Percentiles rank a stretch among this genome's conserved stretches.
Evolutionary conservation across 2,888 invertebrate species (phyloP).

Genomic region (Tridacna crocea): DNA sequence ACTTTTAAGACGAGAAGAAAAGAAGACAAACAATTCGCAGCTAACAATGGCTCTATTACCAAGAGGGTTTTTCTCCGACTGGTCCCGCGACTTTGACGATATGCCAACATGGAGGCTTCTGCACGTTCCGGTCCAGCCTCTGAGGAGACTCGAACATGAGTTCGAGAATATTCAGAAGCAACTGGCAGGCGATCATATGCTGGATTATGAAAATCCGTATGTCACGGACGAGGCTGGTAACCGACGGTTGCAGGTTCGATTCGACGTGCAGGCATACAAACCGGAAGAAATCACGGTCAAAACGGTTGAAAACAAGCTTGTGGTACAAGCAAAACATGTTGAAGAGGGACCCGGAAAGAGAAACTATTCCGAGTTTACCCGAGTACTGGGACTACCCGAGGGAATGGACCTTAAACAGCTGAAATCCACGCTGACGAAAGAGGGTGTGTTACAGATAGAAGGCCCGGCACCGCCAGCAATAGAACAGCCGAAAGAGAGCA

Average conservation of each 20-base stretch:
- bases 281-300: neutral
- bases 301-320: neutral
- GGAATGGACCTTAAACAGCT: slow-evolving; percentile 3
- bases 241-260: neutral
- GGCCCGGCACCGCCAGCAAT: neutral
- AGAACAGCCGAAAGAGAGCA: neutral
- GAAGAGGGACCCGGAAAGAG: slow-evolving; percentile 4
- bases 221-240: slow-evolving; percentile 5
- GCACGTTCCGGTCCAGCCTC: neutral
- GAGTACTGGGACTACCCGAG: neutral
- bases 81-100: neutral
- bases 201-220: neutral
- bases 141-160: slow-evolving; percentile 3
- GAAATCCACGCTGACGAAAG: slow-evolving; percentile 4
- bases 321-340: neutral
- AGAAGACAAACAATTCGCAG: too few relatives aligned
- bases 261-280: slow-evolving; percentile 6
- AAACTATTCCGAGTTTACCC: slow-evolving; percentile 1
- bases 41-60: neutral
- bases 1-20: too few relatives aligned
- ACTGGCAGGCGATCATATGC: neutral
- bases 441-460: slow-evolving; percentile 4
- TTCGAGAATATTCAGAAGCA: neutral
- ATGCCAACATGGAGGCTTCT: neutral
- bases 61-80: neutral